Base-by-base conservation (phyloP, 1,140 invertebrate genomes). In the Drosophila athabasca region DNA sequence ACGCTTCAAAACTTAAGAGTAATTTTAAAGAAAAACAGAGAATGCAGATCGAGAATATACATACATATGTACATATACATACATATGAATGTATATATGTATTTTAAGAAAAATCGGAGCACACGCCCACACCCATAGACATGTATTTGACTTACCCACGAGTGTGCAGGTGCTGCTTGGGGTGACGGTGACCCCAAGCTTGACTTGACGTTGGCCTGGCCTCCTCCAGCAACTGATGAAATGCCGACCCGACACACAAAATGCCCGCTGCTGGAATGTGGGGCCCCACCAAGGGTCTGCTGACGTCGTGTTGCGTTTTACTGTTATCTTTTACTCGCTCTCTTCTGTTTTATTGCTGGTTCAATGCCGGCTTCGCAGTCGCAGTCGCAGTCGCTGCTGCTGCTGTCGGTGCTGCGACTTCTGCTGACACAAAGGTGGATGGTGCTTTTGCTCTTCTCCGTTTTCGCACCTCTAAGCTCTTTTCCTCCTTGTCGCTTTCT, bases 241-340 rank as follows among this genome's bases (percentile, higher is more conserved):
- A 39, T 39, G 35, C 11, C 35, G 35, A 39, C 35, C 11, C 35
- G 35, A 39, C 35, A 11, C 35, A 39, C 35, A 39, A 39, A 39
- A 39, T 39, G 35, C 35, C 35, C 9, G 35, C 35, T 35, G 64
- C 43, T 69, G 67, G 65, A 69, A 70, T 70, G 65, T 69, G 67
- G 51, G 35, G 35, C 35, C 11, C 66, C 66, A 69, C 62, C 50
- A 55, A 50, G 65, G 66, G 64, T 55, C 65, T 50, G 67, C 67
- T 70, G 67, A 70, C 45, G 44, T 24, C 62, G 67, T 66, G 65
- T 69, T 70, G 67, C 67, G 67, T 69, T 58, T 48, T 69, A 64
- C 43, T 68, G 53, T 55, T 48, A 19, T 55, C 24, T 35, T 13
- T 15, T 48, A 17, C 19, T 19, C 2, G 15, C 66, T 46, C 54